A percentile compares a stretch with the other conserved stretches of the same genome.
phyloP scores from a whole-genome alignment of 1,140 invertebrate species.

The Pseudobourletiella spinata region DNA sequence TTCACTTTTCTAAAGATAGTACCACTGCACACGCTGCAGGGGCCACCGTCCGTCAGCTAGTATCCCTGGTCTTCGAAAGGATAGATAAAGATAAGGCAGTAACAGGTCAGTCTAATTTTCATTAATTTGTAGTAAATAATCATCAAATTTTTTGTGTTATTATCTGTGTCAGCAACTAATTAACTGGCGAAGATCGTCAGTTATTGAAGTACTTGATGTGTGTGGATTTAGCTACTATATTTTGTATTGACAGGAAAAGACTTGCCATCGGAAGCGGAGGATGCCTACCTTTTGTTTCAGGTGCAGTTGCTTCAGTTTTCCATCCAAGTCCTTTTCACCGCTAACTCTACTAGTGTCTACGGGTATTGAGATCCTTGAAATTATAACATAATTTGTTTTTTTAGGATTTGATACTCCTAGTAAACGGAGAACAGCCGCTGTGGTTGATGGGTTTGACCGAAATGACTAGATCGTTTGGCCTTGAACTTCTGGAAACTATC shows the following conservation, averaged over 20 bases:
- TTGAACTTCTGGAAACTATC: conserved; percentile 89
- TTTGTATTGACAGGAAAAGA: conserved; percentile 38
- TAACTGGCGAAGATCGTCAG: too few relatives aligned
- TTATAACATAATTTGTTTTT: conserved; percentile 4
- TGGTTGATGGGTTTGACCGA: conserved; percentile 94
- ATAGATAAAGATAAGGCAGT: conserved; percentile 53
- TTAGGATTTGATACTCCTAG: conserved; percentile 83
- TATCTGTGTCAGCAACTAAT: too few relatives aligned
- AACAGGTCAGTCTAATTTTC: conserved; percentile 10
- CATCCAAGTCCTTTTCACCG: too few relatives aligned
- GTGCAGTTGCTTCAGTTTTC: too few relatives aligned
- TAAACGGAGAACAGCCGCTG: conserved; percentile 89
- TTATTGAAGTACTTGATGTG: too few relatives aligned
- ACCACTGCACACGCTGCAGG: conserved; percentile 80
- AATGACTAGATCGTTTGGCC: conserved; percentile 92
- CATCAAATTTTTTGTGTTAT: too few relatives aligned
- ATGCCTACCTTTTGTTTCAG: conserved; percentile 80
- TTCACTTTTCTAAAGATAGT: conserved; percentile 87
- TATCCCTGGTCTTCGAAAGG: conserved; percentile 93
- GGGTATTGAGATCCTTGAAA: too few relatives aligned
- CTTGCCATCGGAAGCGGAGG: conserved; percentile 55
- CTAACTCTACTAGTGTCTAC: too few relatives aligned
- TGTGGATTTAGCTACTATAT: too few relatives aligned
- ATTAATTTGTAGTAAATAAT: too few relatives aligned
- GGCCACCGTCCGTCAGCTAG: conserved; percentile 90